A percentile compares a stretch with the other conserved stretches of the same genome.
Evolutionary conservation across 2,113 vertebrate species (phyloP).

Genomic region (Octodon degus): DNA sequence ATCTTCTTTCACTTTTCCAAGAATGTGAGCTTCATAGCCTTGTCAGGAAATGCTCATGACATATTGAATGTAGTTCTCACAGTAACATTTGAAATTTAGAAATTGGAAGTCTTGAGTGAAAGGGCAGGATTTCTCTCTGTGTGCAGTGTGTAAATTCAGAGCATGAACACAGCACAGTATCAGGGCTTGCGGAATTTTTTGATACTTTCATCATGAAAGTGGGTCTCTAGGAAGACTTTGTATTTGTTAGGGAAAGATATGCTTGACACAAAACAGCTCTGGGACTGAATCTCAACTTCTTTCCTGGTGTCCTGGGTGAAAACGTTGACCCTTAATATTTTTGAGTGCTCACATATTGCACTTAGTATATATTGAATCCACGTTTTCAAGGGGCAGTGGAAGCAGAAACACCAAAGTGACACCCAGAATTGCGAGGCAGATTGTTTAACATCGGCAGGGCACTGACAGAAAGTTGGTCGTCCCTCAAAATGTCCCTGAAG

Average conservation of each 20-base stretch:
- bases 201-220: background rate
- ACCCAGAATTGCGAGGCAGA: background rate
- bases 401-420: background rate
- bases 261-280: no score
- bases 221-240: background rate
- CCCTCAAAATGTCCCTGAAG: background rate
- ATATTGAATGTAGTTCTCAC: background rate
- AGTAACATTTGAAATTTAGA: background rate
- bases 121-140: background rate
- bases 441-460: background rate
- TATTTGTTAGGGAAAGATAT: background rate
- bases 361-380: background rate
- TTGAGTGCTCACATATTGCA: background rate
- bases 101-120: background rate
- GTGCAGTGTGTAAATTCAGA: background rate
- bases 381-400: background rate
- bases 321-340: background rate
- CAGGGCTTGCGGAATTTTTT: background rate
- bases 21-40: background rate
- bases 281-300: background rate
- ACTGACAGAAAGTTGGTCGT: background rate
- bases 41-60: background rate
- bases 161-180: fast-evolving
- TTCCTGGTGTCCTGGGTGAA: background rate
- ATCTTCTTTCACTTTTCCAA: background rate